Base-by-base conservation (phyloP, 1,140 invertebrate species). In the Plectrocnemia conspersa region DNA sequence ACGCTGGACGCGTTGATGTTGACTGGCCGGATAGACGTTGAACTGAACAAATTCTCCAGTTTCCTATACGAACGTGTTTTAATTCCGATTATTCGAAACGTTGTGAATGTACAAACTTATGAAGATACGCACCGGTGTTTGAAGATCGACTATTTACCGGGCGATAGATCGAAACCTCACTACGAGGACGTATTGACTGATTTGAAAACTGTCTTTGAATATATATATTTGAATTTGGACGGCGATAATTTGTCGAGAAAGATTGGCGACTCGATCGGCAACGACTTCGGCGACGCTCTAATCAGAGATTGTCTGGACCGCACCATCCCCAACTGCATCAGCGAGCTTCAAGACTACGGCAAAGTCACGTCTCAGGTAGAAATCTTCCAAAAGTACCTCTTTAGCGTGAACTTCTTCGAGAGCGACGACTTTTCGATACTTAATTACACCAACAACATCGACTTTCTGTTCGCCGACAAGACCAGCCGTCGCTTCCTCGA, bases 381-480 rank as follows among this genome's bases (percentile, higher is more conserved):
- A 36, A 70, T 80, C 25, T 86, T 92, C 58, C 82, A 91, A 64
- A 68, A 77, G 25, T 77, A 77, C 48, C 71, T 92, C 32, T 63
- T 76, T 15, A 66, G 78, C 53, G 73, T 77, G 29, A 77, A 81
- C 46, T 81, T 85, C 35, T 77, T 83, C 54, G 66, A 71, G 2
- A 66, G 71, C 1, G 64, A 69, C 15, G 69, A 80, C 38, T 67
- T 73, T 13, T 73, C 76, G 1, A 67, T 88, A 9, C 63, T 80
- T 3, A 76, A 85, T 35, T 93, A 90, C 66, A 78, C 83, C 2
- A 77, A 81, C 22, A 84, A 91, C 70, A 82, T 93, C 29, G 85
- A 92, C 64, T 71, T 80, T 4, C 70, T 91, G 18, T 93, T 89
- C 72, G 82, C 86, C 25, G 81, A 86, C 59, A 88, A 90, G 67